Base-by-base conservation (phyloP, 2,113 vertebrate species). In the Planiliza haematocheilus region DNA sequence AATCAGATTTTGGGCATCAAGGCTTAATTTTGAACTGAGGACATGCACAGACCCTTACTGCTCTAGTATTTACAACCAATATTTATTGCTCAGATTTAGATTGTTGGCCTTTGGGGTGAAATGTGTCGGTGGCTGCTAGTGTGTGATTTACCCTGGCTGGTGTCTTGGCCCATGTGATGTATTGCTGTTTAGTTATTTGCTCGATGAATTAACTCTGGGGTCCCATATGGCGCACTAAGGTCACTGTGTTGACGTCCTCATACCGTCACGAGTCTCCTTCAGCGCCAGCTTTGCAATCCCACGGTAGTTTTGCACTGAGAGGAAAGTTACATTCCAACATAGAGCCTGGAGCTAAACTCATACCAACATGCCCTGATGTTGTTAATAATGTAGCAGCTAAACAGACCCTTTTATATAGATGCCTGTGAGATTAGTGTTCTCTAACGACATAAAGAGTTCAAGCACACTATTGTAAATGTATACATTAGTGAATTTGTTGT, bases 71-170 rank as follows among this genome's bases (percentile, higher is more conserved):
- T 73, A 83, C 21, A 2, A 57, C 52, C 55, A 42, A 20, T 50
- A 83, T 81, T 58, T 78, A 78, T 61, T 12, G 58, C 67, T 61
- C 20, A 38, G 74, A 66, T 18, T 53, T 37, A n/a, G 24, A 68
- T 51, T 66, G 70, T 70, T 61, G 57, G 76, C 66, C 79, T 63
- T 68, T 68, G 48, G 80, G 81, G 53, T 18, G 1, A 52, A 72
- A 81, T 80, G 70, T 72, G 10, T 12, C 73, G 66, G 56, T 51
- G 30, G 73, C 60, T 48, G 64, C 72, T 57, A 36, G 49, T 59
- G 53, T 68, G 61, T 73, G 51, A 85, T 85, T 72, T 62, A 78
- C 52, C 64, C 51, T 74, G 46, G 70, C 79, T 21, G 49, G 13
- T 64, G 71, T 75, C 83, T 66, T 39, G 72, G 62, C 83, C 69